Base-by-base conservation (phyloP, 1,140 invertebrate genomes). In the Calycopis cecrops region DNA sequence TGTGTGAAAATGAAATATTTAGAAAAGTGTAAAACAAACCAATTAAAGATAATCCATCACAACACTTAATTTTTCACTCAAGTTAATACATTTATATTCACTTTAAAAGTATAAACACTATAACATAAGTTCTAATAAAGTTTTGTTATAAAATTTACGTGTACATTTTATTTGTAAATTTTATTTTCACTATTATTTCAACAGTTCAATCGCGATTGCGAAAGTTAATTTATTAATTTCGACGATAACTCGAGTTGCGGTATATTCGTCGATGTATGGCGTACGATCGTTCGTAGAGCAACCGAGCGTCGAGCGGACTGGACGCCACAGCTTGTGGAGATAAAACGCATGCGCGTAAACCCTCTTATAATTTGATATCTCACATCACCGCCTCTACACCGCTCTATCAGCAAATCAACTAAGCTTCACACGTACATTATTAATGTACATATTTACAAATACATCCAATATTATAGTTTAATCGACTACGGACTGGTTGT, bases 351-450 rank as follows among this genome's bases (percentile, higher is more conserved):
- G 81, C 73, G 76, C 73, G 64, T 59, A 66, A 50, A 70, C 69
- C 71, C 74, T 76, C 71, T 79, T 78, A 82, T 85, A 85, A 81
- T 82, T 78, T 85, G 81, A 85, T 82, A 85, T 85, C 74, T 75
- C 76, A 73, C 75, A 76, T 78, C 76, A 78, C 71, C 76, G 73
- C 77, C 71, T 73, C 66, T 71, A 71, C 76, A 74, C 80, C 76
- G 74, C 73, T 73, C 69, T 73, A 76, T 79, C 71, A 73, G 72
- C 72, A 74, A 74, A 74, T 71, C 69, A 75, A 78, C 72, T 73
- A 42, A 33, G 16, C 48, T 35, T 50, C 9, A 44, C 21, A 42
- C 78, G 82, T 84, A 77, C 73, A 81, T 77, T 79, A 21, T 44
- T 28, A 28, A 28, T 28, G 21, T 28, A 28, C 21, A n/a, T n/a